Evolutionary conservation across 2,113 vertebrate genomes (phyloP).

Genomic region (Procavia capensis): DNA sequence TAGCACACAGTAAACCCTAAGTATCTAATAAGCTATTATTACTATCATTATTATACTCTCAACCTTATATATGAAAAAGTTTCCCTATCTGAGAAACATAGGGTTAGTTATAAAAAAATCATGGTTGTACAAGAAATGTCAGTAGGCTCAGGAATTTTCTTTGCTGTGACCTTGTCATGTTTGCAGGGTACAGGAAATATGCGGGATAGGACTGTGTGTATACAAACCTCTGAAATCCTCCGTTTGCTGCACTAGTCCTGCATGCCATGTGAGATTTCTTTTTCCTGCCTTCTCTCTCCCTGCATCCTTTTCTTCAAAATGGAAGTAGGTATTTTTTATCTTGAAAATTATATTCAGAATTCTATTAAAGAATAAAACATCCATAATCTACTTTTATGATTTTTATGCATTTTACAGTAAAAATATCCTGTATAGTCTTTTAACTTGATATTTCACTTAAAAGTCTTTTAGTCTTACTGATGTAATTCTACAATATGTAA

Average conservation of each 20-base stretch:
- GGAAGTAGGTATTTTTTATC: background rate
- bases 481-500: conserved; percentile 19
- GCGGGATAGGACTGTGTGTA: background rate
- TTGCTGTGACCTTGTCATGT: background rate
- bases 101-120: background rate
- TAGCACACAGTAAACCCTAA: background rate
- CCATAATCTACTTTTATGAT: background rate
- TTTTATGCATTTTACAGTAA: background rate
- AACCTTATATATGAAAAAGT: background rate
- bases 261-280: background rate
- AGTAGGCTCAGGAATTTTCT: background rate
- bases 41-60: background rate
- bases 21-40: background rate
- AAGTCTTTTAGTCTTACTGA: background rate
- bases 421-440: background rate
- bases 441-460: conserved; percentile 3
- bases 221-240: background rate
- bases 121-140: background rate
- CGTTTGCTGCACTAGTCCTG: background rate
- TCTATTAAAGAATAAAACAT: background rate
- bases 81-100: background rate
- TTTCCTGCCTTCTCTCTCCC: background rate
- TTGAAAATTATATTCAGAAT: background rate
- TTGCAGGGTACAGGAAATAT: background rate
- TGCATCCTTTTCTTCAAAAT: conserved; percentile 12